These are phyloP conservation scores for Ceratosolen solmsi DNA, from an alignment of 1,140 invertebrate genomes.

Conservation along the genomic window DNA sequence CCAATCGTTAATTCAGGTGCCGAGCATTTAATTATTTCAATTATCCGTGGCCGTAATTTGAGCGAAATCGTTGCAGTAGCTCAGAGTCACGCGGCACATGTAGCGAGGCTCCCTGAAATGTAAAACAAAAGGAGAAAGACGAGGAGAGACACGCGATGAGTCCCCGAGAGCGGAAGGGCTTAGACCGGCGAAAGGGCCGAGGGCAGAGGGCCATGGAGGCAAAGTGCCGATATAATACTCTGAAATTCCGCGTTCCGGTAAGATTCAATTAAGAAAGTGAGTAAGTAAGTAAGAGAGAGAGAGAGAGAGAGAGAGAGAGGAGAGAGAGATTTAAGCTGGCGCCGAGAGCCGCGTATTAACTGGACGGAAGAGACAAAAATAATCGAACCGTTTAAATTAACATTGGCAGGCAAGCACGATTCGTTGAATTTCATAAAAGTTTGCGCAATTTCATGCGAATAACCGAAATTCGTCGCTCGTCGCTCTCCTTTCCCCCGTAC, in stretches of 20 bases:
- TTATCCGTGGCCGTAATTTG: slow-evolving; percentile 12
- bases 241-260: not conserved
- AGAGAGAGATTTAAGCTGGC: not conserved
- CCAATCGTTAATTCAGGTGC: not conserved
- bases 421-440: slow-evolving; percentile 6
- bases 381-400: not conserved
- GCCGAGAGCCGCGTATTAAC: not conserved
- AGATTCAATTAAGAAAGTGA: not conserved
- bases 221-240: not conserved
- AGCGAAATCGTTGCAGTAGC: slow-evolving; percentile 21
- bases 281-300: too few relatives aligned
- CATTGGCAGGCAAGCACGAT: not conserved
- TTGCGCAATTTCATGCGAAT: not conserved
- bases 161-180: not conserved
- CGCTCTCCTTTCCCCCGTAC: not conserved
- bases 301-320: not conserved
- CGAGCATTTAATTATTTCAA: slow-evolving; percentile 35
- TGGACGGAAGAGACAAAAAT: not conserved
- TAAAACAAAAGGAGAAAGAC: not conserved
- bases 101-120: too few relatives aligned
- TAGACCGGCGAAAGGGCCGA: not conserved
- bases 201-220: not conserved
- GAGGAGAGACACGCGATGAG: not conserved
- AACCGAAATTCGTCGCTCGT: not conserved
- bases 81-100: too few relatives aligned